Evolutionary conservation across 2,888 invertebrate species (phyloP), one percentile per base, ranked within the genome.

Genomic region (Caenorhabditis sinica): DNA sequence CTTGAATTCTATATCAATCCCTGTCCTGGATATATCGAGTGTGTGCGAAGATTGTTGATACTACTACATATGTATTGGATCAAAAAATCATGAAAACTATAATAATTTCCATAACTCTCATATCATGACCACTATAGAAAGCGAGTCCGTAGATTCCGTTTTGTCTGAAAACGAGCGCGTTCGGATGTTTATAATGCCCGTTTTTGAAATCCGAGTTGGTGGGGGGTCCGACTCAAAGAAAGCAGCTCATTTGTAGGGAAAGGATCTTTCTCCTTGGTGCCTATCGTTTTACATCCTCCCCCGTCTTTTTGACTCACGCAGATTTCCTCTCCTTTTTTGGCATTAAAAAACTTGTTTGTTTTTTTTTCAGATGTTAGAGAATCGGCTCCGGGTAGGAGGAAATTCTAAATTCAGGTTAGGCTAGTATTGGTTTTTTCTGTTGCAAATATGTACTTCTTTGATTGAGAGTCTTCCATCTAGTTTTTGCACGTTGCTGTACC

Each of bases 211-310:
- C 77, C 69, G 69, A 69, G 69, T 77, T 69, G 56, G n/a, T 15
- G 45, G 43, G 20, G 49, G 56, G 65, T 66, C 36, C 66, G 75
- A 65, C 56, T 66, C 45, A 60, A 75, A 76, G 60, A 77, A 79
- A 43, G 79, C 79, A 79, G 79, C 79, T 79, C 79, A 79, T 79
- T 79, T 79, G 71, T 79, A 69, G 71, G 56, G 66, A 69, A 65
- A 72, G 60, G 72, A 72, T 79, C 82, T 33, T 79, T 74, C 51
- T 66, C 45, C 45, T 53, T 71, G 63, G 69, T 56, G 79, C 65
- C 82, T 77, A 73, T 80, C 74, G 80, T 79, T 72, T 82, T 82
- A 65, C 82, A 82, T 63, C 85, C 85, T 71, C 82, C 82, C 72
- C 82, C 82, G 75, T 82, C 79, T 63, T 85, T 30, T 60, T 65